Percentiles rank a stretch among this genome's conserved stretches.
These are phyloP conservation scores for Andricus curvator DNA, from an alignment of 2,888 invertebrate genomes.

Conservation along the genomic window DNA sequence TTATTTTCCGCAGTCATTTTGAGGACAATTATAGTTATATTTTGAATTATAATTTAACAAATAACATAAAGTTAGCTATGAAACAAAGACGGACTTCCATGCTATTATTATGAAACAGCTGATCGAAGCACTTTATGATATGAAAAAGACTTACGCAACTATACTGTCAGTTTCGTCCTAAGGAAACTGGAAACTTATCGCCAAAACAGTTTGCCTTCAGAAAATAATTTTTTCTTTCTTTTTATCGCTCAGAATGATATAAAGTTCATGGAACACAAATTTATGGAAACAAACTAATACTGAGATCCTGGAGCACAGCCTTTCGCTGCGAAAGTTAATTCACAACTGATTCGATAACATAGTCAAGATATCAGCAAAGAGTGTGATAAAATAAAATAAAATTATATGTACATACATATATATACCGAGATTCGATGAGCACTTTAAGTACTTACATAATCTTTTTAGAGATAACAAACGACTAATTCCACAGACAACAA, in stretches of 20 bases:
- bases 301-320: neutral
- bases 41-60: neutral
- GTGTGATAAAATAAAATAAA: neutral
- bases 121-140: neutral
- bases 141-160: neutral
- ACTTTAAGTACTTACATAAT: neutral
- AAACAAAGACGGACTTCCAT: neutral
- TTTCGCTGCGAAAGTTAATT: conserved; percentile 24
- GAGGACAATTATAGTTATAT: neutral
- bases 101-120: neutral
- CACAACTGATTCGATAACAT: conserved; percentile 23
- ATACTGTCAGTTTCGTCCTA: neutral
- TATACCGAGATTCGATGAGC: neutral
- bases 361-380: conserved; percentile 4
- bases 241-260: neutral
- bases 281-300: neutral
- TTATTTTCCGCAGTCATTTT: too few relatives aligned
- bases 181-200: neutral
- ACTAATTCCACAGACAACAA: neutral
- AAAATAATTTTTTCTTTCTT: neutral
- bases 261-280: neutral
- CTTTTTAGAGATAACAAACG: neutral
- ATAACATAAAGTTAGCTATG: neutral
- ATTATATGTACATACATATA: neutral
- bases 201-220: neutral